Percentiles rank a stretch among this genome's conserved stretches.
phyloP scores from a whole-genome alignment of 2,797 vertebrate genomes.

The Clarias platycephalus region DNA sequence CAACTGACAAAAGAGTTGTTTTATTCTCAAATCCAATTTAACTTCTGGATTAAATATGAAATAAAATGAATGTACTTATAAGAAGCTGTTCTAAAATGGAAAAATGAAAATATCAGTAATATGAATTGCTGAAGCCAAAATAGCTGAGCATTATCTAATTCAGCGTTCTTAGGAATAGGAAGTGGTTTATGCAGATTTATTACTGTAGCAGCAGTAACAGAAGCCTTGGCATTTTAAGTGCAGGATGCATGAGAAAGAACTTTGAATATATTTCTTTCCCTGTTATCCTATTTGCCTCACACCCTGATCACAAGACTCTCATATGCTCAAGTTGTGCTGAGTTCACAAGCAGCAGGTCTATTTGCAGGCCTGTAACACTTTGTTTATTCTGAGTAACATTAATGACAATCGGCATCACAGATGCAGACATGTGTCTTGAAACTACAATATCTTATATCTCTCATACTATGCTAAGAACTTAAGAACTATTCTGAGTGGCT shows the following conservation, averaged over 20 bases:
- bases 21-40: neutral
- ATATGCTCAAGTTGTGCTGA: conserved; percentile 2
- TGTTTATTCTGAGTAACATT: neutral
- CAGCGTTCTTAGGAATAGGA: neutral
- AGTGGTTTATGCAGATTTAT: neutral
- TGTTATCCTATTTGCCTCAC: neutral
- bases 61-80: neutral
- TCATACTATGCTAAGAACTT: neutral
- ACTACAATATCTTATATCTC: neutral
- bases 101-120: neutral
- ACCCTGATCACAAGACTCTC: conserved; percentile 28
- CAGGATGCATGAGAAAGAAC: neutral
- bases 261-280: neutral
- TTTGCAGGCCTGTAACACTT: neutral
- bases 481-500: neutral
- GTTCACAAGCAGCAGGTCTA: neutral
- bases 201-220: neutral
- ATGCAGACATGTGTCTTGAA: neutral
- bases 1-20: neutral
- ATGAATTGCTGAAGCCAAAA: neutral
- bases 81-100: neutral
- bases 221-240: neutral
- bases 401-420: neutral
- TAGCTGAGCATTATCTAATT: neutral
- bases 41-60: neutral